Evolutionary conservation across 2,888 invertebrate species (phyloP), one percentile per base, ranked within the genome.

Genomic region (Cryptus armator): DNA sequence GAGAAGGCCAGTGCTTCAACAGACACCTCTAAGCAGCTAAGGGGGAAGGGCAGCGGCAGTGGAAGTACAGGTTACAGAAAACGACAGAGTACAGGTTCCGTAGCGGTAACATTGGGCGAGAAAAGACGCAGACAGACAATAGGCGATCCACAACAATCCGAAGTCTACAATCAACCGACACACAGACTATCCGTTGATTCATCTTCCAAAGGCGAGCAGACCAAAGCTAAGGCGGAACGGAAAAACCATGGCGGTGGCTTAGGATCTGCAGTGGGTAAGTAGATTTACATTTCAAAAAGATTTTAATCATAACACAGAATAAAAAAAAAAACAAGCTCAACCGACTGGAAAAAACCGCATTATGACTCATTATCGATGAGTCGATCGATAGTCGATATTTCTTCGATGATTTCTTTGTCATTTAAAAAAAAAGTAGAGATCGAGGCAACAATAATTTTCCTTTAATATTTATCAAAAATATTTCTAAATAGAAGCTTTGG

Each of bases 1-100:
- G 93, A 93, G 93, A 93, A 93, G 93, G 92, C 93, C 91, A 93
- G 91, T 91, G 92, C 93, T 94, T 93, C 92, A 91, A 92, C 93
- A 91, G 93, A 93, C 91, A 91, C 93, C 93, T 93, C 93, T 93
- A 94, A 94, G 86, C 83, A 93, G 86, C 80, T 88, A 85, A 91
- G 92, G 89, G 93, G 92, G 90, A 92, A 93, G 88, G 89, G 91
- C 88, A 91, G 89, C 53, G 86, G 89, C 67, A 87, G 80, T 70
- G 84, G 88, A 76, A 89, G 87, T 74, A 90, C 91, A 82, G 88
- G 91, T 85, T 92, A 92, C 87, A 93, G 93, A 89, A 94, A 94
- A 86, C 92, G 93, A 86, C 93, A 93, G 71, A 92, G 88, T 85
- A 92, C 91, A 88, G 90, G 90, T 86, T 88, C 90, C 74, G 90